Conservation (phyloP, 2,113 vertebrate species). For the Cryptotis parvus region DNA sequence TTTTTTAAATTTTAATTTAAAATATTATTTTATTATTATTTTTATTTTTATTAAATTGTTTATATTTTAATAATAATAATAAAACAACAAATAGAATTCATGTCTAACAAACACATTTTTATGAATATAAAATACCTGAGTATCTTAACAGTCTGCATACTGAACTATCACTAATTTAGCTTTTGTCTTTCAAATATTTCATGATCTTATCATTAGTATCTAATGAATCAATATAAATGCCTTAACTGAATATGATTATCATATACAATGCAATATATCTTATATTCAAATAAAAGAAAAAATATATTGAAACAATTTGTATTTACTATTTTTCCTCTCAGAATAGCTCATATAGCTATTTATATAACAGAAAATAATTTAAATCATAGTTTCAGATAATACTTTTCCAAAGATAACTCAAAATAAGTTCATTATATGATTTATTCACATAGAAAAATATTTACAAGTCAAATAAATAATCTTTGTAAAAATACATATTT, state of each 20-base stretch:
- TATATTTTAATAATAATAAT: no score
- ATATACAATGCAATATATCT: background rate
- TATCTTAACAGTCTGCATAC: background rate
- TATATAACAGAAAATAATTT: background rate
- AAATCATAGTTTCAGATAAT: background rate
- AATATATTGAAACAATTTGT: background rate
- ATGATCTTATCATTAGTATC: background rate
- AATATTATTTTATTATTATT: no score
- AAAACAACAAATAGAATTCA: background rate
- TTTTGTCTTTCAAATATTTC: background rate
- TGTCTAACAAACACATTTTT: background rate
- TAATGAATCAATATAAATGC: background rate
- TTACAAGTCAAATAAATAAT: slow-evolving; percentile 12
- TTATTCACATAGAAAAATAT: no score
- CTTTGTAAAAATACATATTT: slow-evolving; percentile 29
- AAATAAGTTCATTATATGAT: no score
- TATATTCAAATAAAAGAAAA: no score
- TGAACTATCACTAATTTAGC: background rate
- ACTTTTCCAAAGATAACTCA: background rate
- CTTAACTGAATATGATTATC: background rate
- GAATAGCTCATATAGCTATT: background rate
- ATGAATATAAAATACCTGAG: background rate
- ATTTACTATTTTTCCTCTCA: background rate
- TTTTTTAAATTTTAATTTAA: background rate
- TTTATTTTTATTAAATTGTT: background rate